A percentile compares a stretch with the other conserved stretches of the same genome.
These are phyloP conservation scores for Rhynchonycteris naso DNA, from an alignment of 2,797 vertebrate species.

Conservation along the genomic window DNA sequence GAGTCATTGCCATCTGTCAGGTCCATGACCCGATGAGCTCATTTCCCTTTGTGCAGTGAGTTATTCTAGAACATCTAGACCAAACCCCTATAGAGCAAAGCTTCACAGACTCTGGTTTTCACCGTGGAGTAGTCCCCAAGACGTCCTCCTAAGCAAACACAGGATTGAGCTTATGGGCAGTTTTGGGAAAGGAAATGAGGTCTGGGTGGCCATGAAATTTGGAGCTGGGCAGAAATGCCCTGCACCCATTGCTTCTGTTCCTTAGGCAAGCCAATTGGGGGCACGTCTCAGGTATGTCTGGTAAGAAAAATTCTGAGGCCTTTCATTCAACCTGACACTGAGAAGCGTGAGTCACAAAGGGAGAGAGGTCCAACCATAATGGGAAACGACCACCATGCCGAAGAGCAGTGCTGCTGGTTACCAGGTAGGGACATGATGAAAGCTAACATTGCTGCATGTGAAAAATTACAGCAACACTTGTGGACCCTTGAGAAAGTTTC, in stretches of 20 bases:
- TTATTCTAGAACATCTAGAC: conserved; percentile 35
- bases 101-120: conserved; percentile 2
- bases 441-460: not conserved
- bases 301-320: not conserved
- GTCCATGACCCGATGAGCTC: conserved; percentile 38
- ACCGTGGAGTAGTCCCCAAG: not conserved
- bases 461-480: not conserved
- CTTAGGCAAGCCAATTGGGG: not conserved
- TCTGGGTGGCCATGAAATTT: not conserved
- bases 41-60: conserved; percentile 3
- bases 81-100: not conserved
- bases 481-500: not conserved
- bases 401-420: not conserved
- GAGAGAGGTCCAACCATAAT: not conserved
- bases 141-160: conserved; percentile 32
- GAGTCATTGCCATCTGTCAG: conserved; percentile 33
- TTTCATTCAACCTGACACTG: not conserved
- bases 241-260: not conserved
- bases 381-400: not conserved
- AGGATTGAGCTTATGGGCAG: not conserved
- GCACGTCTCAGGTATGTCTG: not conserved
- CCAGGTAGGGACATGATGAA: not conserved
- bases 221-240: not conserved
- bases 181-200: not conserved
- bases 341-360: not conserved